Evolutionary conservation across 2,797 vertebrate species (phyloP).

Genomic region (Eospalax fontanierii): DNA sequence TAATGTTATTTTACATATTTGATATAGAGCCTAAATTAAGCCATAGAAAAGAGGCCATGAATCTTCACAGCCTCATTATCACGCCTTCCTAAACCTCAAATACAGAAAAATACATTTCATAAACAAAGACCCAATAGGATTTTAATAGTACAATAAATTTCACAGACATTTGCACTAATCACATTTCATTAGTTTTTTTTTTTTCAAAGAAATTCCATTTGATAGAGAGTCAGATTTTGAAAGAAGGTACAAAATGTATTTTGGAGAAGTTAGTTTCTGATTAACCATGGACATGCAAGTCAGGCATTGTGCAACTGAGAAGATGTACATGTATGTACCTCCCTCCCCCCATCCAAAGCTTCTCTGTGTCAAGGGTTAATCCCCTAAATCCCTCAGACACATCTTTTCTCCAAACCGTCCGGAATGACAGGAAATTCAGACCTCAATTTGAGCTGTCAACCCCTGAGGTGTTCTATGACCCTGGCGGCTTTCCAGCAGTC

Average conservation of each 20-base stretch:
- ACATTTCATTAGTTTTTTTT: conserved; percentile 89
- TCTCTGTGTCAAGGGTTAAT: background rate
- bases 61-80: conserved; percentile 92
- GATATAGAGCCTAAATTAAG: conserved; percentile 94
- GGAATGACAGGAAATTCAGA: background rate
- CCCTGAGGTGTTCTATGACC: background rate
- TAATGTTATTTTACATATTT: conserved; percentile 93
- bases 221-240: conserved; percentile 85
- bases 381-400: background rate
- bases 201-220: conserved; percentile 84
- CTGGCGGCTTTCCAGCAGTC: background rate
- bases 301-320: background rate
- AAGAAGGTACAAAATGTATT: conserved; percentile 71
- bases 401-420: background rate
- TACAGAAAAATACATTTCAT: conserved; percentile 92
- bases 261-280: conserved; percentile 64
- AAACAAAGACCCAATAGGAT: conserved; percentile 93
- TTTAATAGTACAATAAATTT: conserved; percentile 94
- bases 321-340: background rate
- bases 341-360: background rate
- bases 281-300: background rate
- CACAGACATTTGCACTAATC: conserved; percentile 90
- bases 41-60: conserved; percentile 91
- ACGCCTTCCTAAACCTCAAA: conserved; percentile 91
- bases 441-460: background rate